Evolutionary conservation across 2,888 invertebrate species (phyloP), one percentile per base, ranked within the genome.

Genomic region (Nemurella pictetii): DNA sequence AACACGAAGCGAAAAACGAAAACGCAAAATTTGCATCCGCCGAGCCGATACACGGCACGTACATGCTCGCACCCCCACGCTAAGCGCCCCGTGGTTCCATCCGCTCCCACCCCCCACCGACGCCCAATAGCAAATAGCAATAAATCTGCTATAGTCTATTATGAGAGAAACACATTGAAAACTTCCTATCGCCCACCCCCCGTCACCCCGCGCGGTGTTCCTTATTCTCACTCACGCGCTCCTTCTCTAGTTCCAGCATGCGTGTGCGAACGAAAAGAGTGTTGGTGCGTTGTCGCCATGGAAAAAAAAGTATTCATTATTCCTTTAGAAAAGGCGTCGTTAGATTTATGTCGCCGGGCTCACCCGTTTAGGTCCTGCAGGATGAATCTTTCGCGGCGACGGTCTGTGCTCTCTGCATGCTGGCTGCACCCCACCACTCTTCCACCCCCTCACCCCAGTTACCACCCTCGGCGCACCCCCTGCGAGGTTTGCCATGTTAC

Each of bases 251-350:
- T 55, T 12, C 55, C 20, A 12, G 55, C 55, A 55, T 55, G 55
- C 20, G 55, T 55, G 55, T n/a, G n/a, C n/a, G n/a, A n/a, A n/a
- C n/a, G n/a, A n/a, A n/a, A n/a, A n/a, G n/a, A n/a, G n/a, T n/a
- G n/a, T n/a, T n/a, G n/a, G n/a, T n/a, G n/a, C n/a, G n/a, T n/a
- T n/a, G n/a, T n/a, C n/a, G n/a, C n/a, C n/a, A n/a, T n/a, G n/a
- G n/a, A n/a, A n/a, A n/a, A 82, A 36, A 28, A 29, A 29, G 72
- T 29, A 55, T 82, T 82, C 36, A 82, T 82, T 82, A 82, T 82
- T 82, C 82, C 82, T 82, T 82, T 82, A 27, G 55, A 72, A 82
- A 28, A 36, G 82, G 55, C 36, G 55, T 26, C 72, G 78, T 28
- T 26, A 30, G 73, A 82, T 82, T 82, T 82, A 82, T 72, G 28